Base-by-base conservation (phyloP, 2,113 vertebrate species). In the Colinus virginianus region DNA sequence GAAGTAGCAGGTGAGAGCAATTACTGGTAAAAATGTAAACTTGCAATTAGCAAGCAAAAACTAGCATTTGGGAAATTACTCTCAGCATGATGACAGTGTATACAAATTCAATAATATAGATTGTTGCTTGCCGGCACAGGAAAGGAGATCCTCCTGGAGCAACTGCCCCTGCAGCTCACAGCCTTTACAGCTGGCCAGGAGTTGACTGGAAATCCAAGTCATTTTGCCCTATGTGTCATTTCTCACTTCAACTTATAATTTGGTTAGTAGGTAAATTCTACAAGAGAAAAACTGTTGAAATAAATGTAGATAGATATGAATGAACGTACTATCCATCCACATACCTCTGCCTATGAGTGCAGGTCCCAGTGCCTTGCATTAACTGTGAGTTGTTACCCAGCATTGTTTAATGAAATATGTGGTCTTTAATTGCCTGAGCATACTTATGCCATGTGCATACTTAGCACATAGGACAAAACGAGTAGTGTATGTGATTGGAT, bases 401-500 rank as follows among this genome's bases (percentile, higher is more conserved):
- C 42, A 64, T 75, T 87, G 9, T n/a, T 89, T 91, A 90, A 95
- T 96, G 85, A 93, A 95, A 95, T 64, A 68, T 4, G 0, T 77
- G n/a, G 25, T 59, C 87, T 92, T 64, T 97, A 85, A 93, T 69
- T 93, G 94, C 53, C 48, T 77, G 80, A 36, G 75, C 43, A 56
- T n/a, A n/a, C n/a, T n/a, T n/a, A n/a, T n/a, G n/a, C n/a, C n/a
- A n/a, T 40, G 91, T 55, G 62, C 53, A 23, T 86, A 63, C 78
- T 96, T 88, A 90, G 72, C 88, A 77, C 45, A 67, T 68, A 90
- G 94, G 96, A 93, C 82, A 88, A 83, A 80, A 42, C 83, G 36
- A 69, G 53, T 40, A 76, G 32, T 80, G 75, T 61, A 77, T 79
- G 91, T 90, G 72, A 82, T 87, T 87, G 94, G 93, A 96, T 95